Evolutionary conservation across 2,888 invertebrate genomes (phyloP), one percentile per base, ranked within the genome.

Genomic region (Syrista parreyssii): DNA sequence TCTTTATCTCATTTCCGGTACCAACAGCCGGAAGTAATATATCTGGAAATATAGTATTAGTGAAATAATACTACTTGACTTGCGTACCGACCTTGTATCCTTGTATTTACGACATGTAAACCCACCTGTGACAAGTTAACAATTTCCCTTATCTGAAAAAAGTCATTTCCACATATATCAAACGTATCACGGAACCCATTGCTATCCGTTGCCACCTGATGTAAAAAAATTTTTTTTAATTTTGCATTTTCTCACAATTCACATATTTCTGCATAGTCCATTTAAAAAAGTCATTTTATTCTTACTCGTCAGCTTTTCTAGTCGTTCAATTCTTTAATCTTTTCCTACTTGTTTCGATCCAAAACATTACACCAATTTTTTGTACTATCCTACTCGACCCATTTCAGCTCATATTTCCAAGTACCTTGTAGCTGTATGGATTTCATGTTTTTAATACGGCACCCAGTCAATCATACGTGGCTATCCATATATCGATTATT

Each of bases 401-500:
- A 55, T 9, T 55, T 55, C 15, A 55, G 23, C 55, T 55, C 23
- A 2, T 6, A 23, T 23, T 23, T 55, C 23, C 23, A 55, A 55
- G 9, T 2, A 55, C 23, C 6, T 23, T 15, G 2, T 23, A 1
- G 9, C 55, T 23, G 9, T 55, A 55, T 55, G 55, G 23, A 55
- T 55, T 55, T 55, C 55, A 55, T 55, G 23, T 23, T 55, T 55
- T 55, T 55, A 55, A 15, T 23, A 55, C 23, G 55, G 9, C 15
- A 55, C 79, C 79, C 76, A 75, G 83, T 83, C 84, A 83, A 88
- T 88, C 86, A 86, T 89, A 88, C 86, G 84, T 86, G 84, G 84
- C 83, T 83, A 84, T 90, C 89, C 89, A 89, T 89, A 89, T 90
- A 90, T 90, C 87, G 90, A 90, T 89, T 87, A 79, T 85, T 85